Base-by-base conservation (phyloP, 2,888 invertebrate species). In the Conomelus anceps region DNA sequence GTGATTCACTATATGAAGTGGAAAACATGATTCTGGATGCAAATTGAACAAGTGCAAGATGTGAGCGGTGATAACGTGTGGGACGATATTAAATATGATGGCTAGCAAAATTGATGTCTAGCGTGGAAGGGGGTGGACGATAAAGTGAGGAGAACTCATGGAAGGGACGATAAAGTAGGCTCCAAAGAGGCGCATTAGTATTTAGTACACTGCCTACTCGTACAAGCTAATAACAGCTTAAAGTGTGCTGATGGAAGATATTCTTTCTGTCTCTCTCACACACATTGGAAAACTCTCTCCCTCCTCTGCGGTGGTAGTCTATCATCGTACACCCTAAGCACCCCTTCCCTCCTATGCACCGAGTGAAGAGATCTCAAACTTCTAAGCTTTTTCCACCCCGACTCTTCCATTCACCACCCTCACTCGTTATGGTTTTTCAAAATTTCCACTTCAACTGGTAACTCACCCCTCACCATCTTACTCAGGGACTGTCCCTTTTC, bases 101-200 rank as follows among this genome's bases (percentile, higher is more conserved):
- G n/a, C 20, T 63, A 7, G 63, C 6, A 11, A 26, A 26, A 26
- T 26, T 26, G 26, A 26, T n/a, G 84, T 84, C 22, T 84, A 23
- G 17, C n/a, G 85, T 17, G n/a, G 22, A 23, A 23, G 86, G 26
- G 11, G 1, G 23, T 17, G 23, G 29, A 26, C 11, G 23, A 86
- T 86, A 86, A 86, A 24, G 13, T 86, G 86, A 20, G 1, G n/a
- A n/a, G 63, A 63, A 63, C 63, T 63, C n/a, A 63, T 63, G n/a
- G 63, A 85, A 23, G 85, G 85, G 23, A 26, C 29, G 86, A 86
- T 86, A 86, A 86, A 86, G 26, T 24, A 26, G 86, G 86, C 24
- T 26, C 26, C 13, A 86, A 86, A 86, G 86, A 86, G 86, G 86
- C 86, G 63, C n/a, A 86, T 86, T 86, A 86, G 86, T 86, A 86